Conservation (phyloP, 2,888 invertebrate species). For the Deilephila porcellus region DNA sequence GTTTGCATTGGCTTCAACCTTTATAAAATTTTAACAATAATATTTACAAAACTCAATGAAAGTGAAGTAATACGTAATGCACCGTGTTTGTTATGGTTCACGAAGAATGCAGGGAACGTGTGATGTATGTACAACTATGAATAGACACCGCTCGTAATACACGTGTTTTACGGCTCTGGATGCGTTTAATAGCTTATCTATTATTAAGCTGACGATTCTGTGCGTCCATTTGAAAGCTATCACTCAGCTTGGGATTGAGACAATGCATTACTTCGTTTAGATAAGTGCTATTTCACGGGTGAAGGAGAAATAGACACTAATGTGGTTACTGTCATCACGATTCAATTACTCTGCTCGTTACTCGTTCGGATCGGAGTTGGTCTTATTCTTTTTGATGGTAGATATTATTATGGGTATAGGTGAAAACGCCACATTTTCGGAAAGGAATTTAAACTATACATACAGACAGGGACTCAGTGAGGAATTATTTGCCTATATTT, state of each 20-base stretch:
- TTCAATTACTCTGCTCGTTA: too few species aligned
- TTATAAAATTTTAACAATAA: not conserved
- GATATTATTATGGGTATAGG: too few species aligned
- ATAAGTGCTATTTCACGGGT: too few species aligned
- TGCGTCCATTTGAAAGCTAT: not conserved
- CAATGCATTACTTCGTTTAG: too few species aligned
- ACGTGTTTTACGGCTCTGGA: not conserved
- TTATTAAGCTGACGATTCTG: conserved; percentile 2
- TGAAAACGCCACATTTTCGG: too few species aligned
- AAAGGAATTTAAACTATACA: too few species aligned
- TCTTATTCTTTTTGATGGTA: too few species aligned
- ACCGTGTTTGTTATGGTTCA: conserved; percentile 13
- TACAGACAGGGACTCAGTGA: too few species aligned
- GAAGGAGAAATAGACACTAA: too few species aligned
- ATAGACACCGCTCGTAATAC: not conserved
- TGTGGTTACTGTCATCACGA: too few species aligned
- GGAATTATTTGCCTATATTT: too few species aligned
- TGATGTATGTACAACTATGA: conserved; percentile 13
- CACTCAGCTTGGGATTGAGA: not conserved
- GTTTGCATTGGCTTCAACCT: not conserved
- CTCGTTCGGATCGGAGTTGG: too few species aligned
- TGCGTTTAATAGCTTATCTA: conserved; percentile 22
- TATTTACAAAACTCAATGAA: not conserved
- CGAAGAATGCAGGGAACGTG: conserved; percentile 22
- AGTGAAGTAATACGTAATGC: not conserved